Base-by-base conservation (phyloP, 1,140 invertebrate genomes). In the Epicauta chinensis region DNA sequence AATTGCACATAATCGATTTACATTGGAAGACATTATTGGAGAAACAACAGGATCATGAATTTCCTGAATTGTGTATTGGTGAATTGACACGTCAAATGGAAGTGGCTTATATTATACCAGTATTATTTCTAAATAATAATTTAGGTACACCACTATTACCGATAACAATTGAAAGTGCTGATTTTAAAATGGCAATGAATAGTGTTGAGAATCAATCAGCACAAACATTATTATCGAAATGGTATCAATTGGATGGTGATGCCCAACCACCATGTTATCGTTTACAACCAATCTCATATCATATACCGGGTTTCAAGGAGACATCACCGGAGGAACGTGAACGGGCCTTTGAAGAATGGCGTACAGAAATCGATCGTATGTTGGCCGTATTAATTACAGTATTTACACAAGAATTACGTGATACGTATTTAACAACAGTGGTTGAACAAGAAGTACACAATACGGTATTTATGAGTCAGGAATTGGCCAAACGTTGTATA, bases 371-470 rank as follows among this genome's bases (percentile, higher is more conserved):
- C 3, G 74, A 84, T 57, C 80, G 80, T 68, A 79, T 89, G 52
- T 71, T 84, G 2, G 70, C 72, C 23, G 75, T 87, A 2, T 74
- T 92, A 13, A 73, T 84, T 32, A 78, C 80, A 12, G 80, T 87
- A 0, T 79, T 85, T 60, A 81, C 84, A 11, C 77, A 82, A 60
- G 84, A 86, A 65, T 77, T 87, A 6, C 77, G 81, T 56, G 84
- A 87, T 59, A 86, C 84, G 6, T 91, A 90, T 70, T 76, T 89
- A 42, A 84, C 82, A 10, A 89, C 85, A 11, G 83, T 87, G 0
- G 80, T 87, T 10, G 85, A 89, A 73, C 88, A 84, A 75, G 84
- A 87, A 69, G 82, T 89, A 1, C 84, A 87, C 60, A 86, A 88
- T 63, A 86, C 84, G 1, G 82, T 88, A 5, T 76, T 86, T 41